Conservation (phyloP, 2,113 vertebrate genomes). For the Tichodroma muraria region DNA sequence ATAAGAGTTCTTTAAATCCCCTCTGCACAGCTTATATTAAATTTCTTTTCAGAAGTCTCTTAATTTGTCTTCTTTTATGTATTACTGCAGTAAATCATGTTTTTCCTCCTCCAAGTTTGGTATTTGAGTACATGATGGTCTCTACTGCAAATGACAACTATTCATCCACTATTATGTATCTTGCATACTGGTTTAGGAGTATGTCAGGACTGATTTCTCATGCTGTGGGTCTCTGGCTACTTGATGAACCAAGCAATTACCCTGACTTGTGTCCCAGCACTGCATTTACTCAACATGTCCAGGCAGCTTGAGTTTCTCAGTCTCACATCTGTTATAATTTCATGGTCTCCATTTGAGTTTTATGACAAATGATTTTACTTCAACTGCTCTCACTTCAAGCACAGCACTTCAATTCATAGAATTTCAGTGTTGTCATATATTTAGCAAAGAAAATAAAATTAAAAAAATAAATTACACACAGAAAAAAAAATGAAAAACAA, state of each 20-base stretch:
- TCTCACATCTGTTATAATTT: neutral
- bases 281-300: neutral
- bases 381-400: neutral
- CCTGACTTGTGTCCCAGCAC: neutral
- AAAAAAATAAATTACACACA: neutral
- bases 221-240: neutral
- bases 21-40: neutral
- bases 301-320: neutral
- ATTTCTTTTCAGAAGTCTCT: neutral
- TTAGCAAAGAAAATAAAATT: neutral
- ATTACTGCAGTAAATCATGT: neutral
- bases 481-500: neutral
- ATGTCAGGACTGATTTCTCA: neutral
- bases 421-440: neutral
- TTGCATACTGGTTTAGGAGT: neutral
- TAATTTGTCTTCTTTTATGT: neutral
- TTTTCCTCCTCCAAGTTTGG: neutral
- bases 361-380: neutral
- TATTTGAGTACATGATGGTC: neutral
- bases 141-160: neutral
- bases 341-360: neutral
- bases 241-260: neutral
- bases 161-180: neutral
- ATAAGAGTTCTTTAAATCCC: neutral
- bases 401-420: neutral